Evolutionary conservation across 2,888 invertebrate species (phyloP), one percentile per base, ranked within the genome.

Genomic region (Cylloceria caligata): DNA sequence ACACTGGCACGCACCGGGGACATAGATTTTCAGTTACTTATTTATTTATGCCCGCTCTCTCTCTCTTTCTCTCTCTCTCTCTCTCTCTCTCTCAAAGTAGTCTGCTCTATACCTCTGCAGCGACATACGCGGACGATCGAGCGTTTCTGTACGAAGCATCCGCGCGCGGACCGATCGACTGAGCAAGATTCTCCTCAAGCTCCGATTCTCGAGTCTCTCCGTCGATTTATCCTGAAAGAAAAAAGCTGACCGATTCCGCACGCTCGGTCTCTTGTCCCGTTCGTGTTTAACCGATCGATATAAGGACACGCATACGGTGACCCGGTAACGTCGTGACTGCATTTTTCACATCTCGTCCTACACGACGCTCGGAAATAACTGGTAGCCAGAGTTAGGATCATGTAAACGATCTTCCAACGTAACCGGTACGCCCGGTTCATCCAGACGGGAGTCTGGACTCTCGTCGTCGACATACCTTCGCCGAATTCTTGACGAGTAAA

Each of bases 1-100:
- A 84, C 79, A 77, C 71, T 21, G 11, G 60, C 64, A 9, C 39
- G 3, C 27, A 45, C 19, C 55, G 11, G 45, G 27, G 62, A 71
- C 62, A 83, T 55, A 76, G 77, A 80, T 84, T 84, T 82, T 80
- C 71, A 74, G 77, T 71, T 72, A 75, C 82, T 84, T 45, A n/a
- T n/a, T 30, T 82, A 84, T 82, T 82, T 80, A 77, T 71, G 75
- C 79, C 64, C 49, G 72, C 49, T 64, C 55, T 55, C n/a, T n/a
- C n/a, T n/a, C n/a, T n/a, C n/a, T n/a, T n/a, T n/a, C n/a, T n/a
- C n/a, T n/a, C n/a, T n/a, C n/a, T n/a, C n/a, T n/a, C n/a, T n/a
- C n/a, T n/a, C n/a, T n/a, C n/a, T n/a, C n/a, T n/a, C n/a, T 47
- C 16, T 9, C 47, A 5, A 16, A 5, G 47, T 13, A 21, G 21